Percentiles rank a stretch among this genome's conserved stretches.
Evolutionary conservation across 35 echinoderm and acorn worm species (phyloP).

Genomic region (Amphiura filiformis): DNA sequence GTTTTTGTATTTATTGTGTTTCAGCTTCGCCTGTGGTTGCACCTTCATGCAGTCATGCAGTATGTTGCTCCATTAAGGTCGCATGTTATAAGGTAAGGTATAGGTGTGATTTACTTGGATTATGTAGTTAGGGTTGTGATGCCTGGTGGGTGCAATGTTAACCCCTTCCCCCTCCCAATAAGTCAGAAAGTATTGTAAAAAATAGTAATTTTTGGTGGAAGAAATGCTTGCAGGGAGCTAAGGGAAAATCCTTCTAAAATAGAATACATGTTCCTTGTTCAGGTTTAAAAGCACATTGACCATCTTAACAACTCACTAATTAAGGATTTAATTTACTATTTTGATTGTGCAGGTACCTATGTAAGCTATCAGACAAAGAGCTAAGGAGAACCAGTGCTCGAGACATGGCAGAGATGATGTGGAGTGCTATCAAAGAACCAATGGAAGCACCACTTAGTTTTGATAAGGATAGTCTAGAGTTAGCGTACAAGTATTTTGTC

Average conservation of each 20-base stretch:
- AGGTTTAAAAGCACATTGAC: no score
- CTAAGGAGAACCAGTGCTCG: constrained; percentile 59
- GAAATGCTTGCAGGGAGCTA: no score
- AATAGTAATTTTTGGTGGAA: no score
- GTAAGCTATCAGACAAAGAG: constrained; percentile 72
- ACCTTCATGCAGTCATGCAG: constrained; percentile 78
- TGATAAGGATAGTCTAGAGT: constrained; percentile 74
- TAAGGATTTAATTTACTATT: no score
- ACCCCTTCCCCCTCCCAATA: no score
- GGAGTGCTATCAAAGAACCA: constrained; percentile 86
- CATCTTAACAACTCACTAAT: no score
- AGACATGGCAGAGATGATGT: constrained; percentile 88
- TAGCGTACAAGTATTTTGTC: constrained; percentile 76
- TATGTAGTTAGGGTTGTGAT: no score
- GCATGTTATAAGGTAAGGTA: constrained; percentile 62
- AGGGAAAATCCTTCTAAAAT: no score
- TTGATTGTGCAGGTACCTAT: constrained; percentile 89
- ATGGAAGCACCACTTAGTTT: constrained; percentile 65
- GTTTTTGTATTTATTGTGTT: background rate
- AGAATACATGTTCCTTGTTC: no score
- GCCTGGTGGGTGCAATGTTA: no score
- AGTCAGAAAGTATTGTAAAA: no score
- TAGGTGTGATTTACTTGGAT: no score
- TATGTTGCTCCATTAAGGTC: constrained; percentile 68
- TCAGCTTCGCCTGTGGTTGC: constrained; percentile 81